Conservation (phyloP, 2,888 invertebrate species). For the Euzophera pinguis region DNA sequence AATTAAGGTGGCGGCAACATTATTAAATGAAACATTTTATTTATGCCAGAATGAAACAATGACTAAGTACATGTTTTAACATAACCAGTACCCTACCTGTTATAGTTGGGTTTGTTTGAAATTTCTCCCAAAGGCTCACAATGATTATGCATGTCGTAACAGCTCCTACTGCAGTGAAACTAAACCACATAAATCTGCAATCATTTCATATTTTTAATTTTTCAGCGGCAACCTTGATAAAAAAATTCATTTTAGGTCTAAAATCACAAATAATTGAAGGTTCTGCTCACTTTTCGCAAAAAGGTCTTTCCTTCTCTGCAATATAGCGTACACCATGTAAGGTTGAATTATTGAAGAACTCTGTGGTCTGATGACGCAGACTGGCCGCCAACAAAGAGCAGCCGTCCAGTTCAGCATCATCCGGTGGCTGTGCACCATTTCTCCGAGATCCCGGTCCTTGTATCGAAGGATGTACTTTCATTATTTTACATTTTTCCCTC, state of each 20-base stretch:
- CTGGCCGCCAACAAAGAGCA: slow-evolving; percentile 80
- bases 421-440: slow-evolving; percentile 29
- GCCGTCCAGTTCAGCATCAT: slow-evolving; percentile 35
- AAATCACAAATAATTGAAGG: too few species aligned
- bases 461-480: slow-evolving; percentile 53
- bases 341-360: slow-evolving; percentile 88
- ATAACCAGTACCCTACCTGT: slow-evolving; percentile 82
- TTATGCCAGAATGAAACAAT: too few species aligned
- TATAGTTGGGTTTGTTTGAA: slow-evolving; percentile 90
- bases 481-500: slow-evolving; percentile 31
- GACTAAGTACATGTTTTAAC: too few species aligned
- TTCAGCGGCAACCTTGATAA: too few species aligned
- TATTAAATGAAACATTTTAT: too few species aligned
- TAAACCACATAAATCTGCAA: slow-evolving; percentile 88
- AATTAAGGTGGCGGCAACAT: too few species aligned
- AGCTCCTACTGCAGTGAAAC: slow-evolving; percentile 84
- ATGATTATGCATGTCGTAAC: slow-evolving; percentile 87
- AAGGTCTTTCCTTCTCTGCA: slow-evolving; percentile 85
- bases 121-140: slow-evolving; percentile 88
- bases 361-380: slow-evolving; percentile 84
- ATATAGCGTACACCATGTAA: slow-evolving; percentile 90
- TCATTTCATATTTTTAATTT: slow-evolving; percentile 5
- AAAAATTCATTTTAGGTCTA: neutral
- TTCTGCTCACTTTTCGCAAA: slow-evolving; percentile 85
- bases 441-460: slow-evolving; percentile 29